Evolutionary conservation across 2,797 vertebrate genomes (phyloP).

Genomic region (Tapera naevia): DNA sequence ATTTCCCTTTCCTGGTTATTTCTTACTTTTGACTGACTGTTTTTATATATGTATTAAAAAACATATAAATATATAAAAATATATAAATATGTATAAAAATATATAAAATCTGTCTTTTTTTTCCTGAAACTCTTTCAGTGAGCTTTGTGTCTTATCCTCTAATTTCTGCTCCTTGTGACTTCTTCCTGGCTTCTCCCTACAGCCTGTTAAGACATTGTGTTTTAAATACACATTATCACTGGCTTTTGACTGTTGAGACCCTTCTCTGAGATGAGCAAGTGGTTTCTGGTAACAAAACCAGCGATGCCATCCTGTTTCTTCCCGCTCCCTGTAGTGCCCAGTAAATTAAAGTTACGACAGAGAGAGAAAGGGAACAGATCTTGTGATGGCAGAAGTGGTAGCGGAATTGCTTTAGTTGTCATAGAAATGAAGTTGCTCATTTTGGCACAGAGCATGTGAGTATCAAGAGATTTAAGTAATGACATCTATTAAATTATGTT

Average conservation of each 20-base stretch:
- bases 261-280: background rate
- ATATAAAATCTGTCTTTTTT: background rate
- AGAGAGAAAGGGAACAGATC: background rate
- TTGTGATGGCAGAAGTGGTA: background rate
- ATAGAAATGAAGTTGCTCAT: background rate
- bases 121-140: background rate
- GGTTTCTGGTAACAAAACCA: slow-evolving; percentile 34
- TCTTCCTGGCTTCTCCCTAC: background rate
- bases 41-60: background rate
- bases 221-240: background rate
- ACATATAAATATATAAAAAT: no score
- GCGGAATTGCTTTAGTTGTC: background rate
- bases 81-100: no score
- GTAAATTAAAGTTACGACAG: slow-evolving; percentile 2
- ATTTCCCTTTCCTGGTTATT: background rate
- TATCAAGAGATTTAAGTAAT: slow-evolving; percentile 6
- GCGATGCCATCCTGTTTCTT: background rate
- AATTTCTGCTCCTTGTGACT: background rate
- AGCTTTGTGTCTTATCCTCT: background rate
- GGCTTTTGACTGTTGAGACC: background rate
- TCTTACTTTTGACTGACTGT: background rate
- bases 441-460: background rate
- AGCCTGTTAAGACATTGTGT: background rate
- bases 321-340: background rate
- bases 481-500: slow-evolving; percentile 17